Percentiles rank a stretch among this genome's conserved stretches.
Conservation (phyloP, 1,140 invertebrate species). For the Drosophila leontia region DNA sequence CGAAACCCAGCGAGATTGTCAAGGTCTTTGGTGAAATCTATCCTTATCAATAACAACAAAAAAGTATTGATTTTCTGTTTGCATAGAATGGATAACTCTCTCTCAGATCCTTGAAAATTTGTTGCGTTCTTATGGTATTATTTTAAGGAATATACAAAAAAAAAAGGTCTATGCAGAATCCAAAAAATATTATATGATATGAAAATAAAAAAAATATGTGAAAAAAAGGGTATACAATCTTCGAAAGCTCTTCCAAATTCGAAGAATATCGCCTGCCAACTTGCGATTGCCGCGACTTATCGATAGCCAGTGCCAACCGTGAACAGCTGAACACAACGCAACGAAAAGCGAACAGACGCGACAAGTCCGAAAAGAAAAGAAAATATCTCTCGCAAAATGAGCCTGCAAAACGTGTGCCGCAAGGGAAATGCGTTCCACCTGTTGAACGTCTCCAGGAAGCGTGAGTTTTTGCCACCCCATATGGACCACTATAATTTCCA, state of each 20-base stretch:
- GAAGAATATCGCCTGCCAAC: background rate
- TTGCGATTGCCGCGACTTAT: conserved; percentile 9
- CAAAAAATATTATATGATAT: too few species aligned
- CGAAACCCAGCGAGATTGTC: conserved; percentile 27
- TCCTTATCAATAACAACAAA: background rate
- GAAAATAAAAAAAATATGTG: background rate
- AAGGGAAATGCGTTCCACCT: conserved; percentile 38
- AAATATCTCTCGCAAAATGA: conserved; percentile 47
- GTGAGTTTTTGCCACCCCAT: conserved; percentile 18
- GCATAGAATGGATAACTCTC: background rate
- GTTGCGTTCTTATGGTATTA: background rate
- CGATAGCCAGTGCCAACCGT: conserved; percentile 11
- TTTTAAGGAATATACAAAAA: background rate
- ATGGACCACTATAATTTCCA: too few species aligned
- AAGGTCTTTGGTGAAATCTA: conserved; percentile 34
- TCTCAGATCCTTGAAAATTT: background rate
- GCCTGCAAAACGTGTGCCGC: conserved; percentile 53
- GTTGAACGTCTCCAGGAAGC: conserved; percentile 39
- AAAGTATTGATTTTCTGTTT: background rate
- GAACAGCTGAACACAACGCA: conserved; percentile 34
- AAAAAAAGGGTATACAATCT: background rate
- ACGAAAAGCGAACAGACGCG: conserved; percentile 15
- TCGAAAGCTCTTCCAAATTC: background rate
- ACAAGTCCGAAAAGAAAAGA: conserved; percentile 20
- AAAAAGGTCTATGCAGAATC: too few species aligned